A percentile compares a stretch with the other conserved stretches of the same genome.
These are phyloP conservation scores for Thereva unica DNA, from an alignment of 2,888 invertebrate species.

Conservation along the genomic window DNA sequence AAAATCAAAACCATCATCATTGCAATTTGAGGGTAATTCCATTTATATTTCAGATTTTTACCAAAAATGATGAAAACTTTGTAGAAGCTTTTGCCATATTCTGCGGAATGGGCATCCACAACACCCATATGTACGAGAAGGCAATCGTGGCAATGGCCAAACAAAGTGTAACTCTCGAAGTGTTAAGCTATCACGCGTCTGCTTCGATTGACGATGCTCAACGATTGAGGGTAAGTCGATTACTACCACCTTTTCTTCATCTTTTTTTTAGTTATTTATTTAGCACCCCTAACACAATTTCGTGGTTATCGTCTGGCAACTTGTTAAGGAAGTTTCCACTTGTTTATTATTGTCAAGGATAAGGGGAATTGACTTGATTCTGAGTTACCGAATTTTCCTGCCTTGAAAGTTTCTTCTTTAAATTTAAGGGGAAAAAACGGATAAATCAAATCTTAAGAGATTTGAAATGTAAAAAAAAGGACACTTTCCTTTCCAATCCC, in stretches of 20 bases:
- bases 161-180: slow-evolving; percentile 92
- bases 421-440: too few relatives aligned
- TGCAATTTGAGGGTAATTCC: not conserved
- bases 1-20: not conserved
- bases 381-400: too few relatives aligned
- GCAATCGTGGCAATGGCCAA: slow-evolving; percentile 95
- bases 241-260: slow-evolving; percentile 4
- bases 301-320: too few relatives aligned
- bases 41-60: slow-evolving; percentile 65
- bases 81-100: slow-evolving; percentile 97
- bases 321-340: too few relatives aligned
- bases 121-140: slow-evolving; percentile 96
- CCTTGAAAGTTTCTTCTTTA: too few relatives aligned
- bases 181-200: slow-evolving; percentile 91
- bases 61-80: slow-evolving; percentile 94
- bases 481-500: not conserved
- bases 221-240: slow-evolving; percentile 73
- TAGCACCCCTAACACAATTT: not conserved
- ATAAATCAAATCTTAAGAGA: too few relatives aligned
- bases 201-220: slow-evolving; percentile 88
- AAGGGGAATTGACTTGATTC: too few relatives aligned
- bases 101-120: slow-evolving; percentile 96
- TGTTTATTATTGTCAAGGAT: too few relatives aligned
- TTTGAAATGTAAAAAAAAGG: too few relatives aligned
- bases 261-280: slow-evolving; percentile 11